These are phyloP conservation scores for Ostrea denselamellosa DNA, from an alignment of 1,140 invertebrate genomes.

Conservation along the genomic window DNA sequence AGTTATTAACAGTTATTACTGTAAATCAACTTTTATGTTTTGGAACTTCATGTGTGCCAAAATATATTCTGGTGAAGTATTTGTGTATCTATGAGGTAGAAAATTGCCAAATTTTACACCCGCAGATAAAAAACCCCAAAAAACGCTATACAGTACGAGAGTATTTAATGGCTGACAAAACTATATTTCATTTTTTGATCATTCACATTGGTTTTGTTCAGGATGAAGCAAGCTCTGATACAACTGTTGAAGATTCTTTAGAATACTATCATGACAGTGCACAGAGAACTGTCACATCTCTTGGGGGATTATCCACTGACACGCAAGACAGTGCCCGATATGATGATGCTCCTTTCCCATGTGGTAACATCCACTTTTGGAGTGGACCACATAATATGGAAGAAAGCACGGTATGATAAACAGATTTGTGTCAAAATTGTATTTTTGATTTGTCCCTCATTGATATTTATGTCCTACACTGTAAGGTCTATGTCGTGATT, in stretches of 20 bases:
- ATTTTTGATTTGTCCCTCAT: not conserved
- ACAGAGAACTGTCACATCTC: conserved; percentile 54
- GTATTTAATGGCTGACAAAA: too few species aligned
- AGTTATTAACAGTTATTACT: too few species aligned
- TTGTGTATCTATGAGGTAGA: too few species aligned
- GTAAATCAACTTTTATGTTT: too few species aligned
- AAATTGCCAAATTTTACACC: too few species aligned
- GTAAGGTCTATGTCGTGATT: too few species aligned
- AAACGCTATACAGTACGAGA: too few species aligned
- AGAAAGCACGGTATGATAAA: not conserved
- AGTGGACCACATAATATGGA: not conserved
- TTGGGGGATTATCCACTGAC: conserved; percentile 55
- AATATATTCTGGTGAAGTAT: too few species aligned
- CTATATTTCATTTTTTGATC: not conserved
- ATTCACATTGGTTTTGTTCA: not conserved
- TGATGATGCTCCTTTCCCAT: conserved; percentile 53
- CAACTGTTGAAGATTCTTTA: not conserved
- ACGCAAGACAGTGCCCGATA: conserved; percentile 55
- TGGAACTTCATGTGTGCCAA: too few species aligned
- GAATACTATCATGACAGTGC: conserved; percentile 43
- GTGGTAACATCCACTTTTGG: conserved; percentile 58
- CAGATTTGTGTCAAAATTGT: not conserved
- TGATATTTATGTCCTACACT: too few species aligned
- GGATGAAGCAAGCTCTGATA: not conserved
- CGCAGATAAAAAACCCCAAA: too few species aligned